Evolutionary conservation across 2,888 invertebrate genomes (phyloP), one percentile per base, ranked within the genome.

Genomic region (Chorisops tibialis): DNA sequence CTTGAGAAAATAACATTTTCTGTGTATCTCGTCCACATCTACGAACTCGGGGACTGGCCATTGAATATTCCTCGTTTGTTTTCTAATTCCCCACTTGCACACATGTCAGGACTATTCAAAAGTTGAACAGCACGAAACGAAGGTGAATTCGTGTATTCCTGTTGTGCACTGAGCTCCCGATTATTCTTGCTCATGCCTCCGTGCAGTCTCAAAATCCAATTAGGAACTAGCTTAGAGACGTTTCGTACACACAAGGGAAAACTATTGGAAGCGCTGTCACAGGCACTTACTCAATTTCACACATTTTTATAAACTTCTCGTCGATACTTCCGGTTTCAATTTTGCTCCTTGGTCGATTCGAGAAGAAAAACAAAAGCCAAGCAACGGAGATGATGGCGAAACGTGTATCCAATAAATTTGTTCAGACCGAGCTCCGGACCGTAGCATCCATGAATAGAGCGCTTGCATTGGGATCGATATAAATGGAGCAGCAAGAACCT

Each of bases 281-380:
- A 56, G 56, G 56, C 56, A 56, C 56, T 56, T 56, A 56, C 43
- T 56, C 56, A 56, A 56, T 56, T 56, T 56, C 56, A 56, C 56
- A 56, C 56, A 45, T 56, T 56, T 30, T 43, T 56, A 45, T 56
- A 56, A 56, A 56, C 56, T 43, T 56, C 43, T n/a, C n/a, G 18
- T 56, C 56, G 56, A 56, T 56, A 45, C 43, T 56, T 56, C 56
- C 56, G 56, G 56, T 43, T 56, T 56, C 56, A 43, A 56, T 56
- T 56, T 56, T 45, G 56, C 56, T 56, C 30, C 30, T 30, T 30
- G 5, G 30, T 9, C 3, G 9, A 9, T 30, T 30, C 9, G 30
- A 9, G 30, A 30, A n/a, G n/a, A n/a, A n/a, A 30, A 30, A 30
- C 30, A 30, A 30, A 30, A 30, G 30, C 30, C 30, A 30, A 9